Percentiles rank a stretch among this genome's conserved stretches.
Evolutionary conservation across 2,113 vertebrate genomes (phyloP).

Genomic region (Chamaetylas fuelleborni): DNA sequence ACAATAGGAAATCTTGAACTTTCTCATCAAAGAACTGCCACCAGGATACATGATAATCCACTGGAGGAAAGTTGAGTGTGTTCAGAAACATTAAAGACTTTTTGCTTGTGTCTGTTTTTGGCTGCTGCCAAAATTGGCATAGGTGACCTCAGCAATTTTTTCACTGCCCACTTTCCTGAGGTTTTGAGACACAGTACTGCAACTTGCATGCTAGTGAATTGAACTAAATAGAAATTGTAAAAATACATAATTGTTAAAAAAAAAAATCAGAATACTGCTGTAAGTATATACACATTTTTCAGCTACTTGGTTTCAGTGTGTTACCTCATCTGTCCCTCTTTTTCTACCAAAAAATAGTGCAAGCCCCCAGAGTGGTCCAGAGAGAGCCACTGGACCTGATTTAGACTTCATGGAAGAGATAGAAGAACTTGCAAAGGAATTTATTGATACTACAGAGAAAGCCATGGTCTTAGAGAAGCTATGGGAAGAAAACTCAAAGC

Average conservation of each 20-base stretch:
- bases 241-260: neutral
- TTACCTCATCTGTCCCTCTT: neutral
- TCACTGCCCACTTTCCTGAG: neutral
- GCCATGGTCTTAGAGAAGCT: slow-evolving; percentile 46
- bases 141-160: neutral
- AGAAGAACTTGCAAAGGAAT: slow-evolving; percentile 59
- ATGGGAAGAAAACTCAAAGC: slow-evolving; percentile 36
- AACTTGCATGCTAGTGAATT: neutral
- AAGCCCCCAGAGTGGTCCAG: neutral
- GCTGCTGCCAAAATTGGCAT: neutral
- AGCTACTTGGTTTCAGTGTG: neutral
- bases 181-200: neutral
- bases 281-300: neutral
- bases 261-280: neutral
- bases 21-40: neutral
- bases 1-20: neutral
- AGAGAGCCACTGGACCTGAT: neutral
- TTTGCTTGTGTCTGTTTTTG: neutral
- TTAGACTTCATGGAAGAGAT: slow-evolving; percentile 57
- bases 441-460: slow-evolving; percentile 58
- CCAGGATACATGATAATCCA: neutral
- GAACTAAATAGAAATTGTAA: neutral
- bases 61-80: neutral
- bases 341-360: neutral
- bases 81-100: neutral